Conservation (phyloP, 2,113 vertebrate genomes). For the Murina feae region DNA sequence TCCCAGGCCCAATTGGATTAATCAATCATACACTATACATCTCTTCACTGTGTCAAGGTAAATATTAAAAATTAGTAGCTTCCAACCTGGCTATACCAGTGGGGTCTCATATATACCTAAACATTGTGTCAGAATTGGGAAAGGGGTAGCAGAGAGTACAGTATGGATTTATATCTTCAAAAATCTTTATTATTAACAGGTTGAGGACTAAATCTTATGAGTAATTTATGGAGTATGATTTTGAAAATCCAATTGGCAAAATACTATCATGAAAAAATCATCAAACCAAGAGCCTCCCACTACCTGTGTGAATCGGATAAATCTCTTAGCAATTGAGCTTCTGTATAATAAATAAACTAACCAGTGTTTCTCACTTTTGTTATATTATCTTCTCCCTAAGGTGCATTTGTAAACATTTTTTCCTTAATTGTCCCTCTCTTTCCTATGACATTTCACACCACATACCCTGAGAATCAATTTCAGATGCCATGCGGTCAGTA, state of each 20-base stretch:
- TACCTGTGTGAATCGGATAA: neutral
- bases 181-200: neutral
- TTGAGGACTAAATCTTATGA: neutral
- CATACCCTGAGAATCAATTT: neutral
- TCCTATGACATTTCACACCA: neutral
- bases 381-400: neutral
- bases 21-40: neutral
- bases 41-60: neutral
- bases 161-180: neutral
- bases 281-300: neutral
- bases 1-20: neutral
- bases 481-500: neutral
- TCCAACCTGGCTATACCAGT: neutral
- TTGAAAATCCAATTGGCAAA: neutral
- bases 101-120: neutral
- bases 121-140: neutral
- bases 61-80: neutral
- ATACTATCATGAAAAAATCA: neutral
- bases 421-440: neutral
- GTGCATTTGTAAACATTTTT: neutral
- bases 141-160: neutral
- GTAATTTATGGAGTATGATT: neutral
- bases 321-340: neutral
- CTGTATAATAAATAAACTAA: neutral
- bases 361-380: neutral